Evolutionary conservation across 2,113 vertebrate species (phyloP).

Genomic region (Clarias gariepinus): DNA sequence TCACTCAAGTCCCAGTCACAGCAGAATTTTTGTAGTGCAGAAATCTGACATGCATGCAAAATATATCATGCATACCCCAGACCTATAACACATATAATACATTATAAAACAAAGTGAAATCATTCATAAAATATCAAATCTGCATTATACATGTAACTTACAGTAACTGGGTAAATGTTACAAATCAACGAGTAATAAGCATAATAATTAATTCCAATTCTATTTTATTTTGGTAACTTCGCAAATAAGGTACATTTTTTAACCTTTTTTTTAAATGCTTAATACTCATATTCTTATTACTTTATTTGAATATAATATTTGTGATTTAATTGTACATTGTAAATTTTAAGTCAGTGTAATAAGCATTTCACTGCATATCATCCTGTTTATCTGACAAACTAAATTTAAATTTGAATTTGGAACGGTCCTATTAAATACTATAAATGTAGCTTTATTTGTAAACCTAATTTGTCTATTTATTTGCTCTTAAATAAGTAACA

Average conservation of each 20-base stretch:
- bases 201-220: too few species aligned
- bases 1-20: background rate
- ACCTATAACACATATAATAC: background rate
- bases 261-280: too few species aligned
- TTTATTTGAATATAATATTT: too few species aligned
- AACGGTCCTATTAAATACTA: background rate
- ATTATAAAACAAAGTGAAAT: background rate
- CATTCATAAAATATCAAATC: background rate
- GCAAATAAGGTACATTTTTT: too few species aligned
- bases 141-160: background rate
- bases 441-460: background rate
- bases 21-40: background rate
- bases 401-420: too few species aligned
- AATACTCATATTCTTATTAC: too few species aligned
- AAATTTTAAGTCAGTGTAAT: too few species aligned
- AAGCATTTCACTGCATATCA: too few species aligned
- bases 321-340: too few species aligned
- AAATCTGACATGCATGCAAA: background rate
- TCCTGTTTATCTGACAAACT: too few species aligned
- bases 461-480: background rate
- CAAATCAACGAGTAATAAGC: background rate
- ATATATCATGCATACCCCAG: background rate
- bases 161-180: background rate
- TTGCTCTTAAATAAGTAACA: background rate
- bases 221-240: too few species aligned